These are phyloP conservation scores for Mamestra brassicae DNA, from an alignment of 2,888 invertebrate genomes.

Conservation along the genomic window DNA sequence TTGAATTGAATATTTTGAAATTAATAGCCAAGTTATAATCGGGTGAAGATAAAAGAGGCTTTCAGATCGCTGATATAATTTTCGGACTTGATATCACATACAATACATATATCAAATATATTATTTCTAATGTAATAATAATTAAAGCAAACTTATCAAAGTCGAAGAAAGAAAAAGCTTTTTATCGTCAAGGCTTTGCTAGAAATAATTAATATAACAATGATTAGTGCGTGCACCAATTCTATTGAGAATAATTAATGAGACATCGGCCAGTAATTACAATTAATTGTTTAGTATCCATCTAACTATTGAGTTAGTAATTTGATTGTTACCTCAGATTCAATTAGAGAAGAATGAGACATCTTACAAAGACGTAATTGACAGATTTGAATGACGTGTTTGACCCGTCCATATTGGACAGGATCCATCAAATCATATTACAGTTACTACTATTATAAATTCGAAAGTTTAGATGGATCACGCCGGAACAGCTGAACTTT, in stretches of 20 bases:
- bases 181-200: slow-evolving; percentile 9
- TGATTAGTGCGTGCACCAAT: slow-evolving; percentile 39
- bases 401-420: not conserved
- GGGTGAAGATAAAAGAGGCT: too few species aligned
- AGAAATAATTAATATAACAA: slow-evolving; percentile 48
- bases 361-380: not conserved
- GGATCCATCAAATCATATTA: too few species aligned
- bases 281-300: slow-evolving; percentile 57
- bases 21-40: too few species aligned
- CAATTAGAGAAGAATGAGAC: slow-evolving; percentile 12
- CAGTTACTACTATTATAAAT: too few species aligned
- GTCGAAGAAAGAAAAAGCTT: not conserved
- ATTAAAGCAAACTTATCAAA: not conserved
- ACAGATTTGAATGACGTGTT: not conserved
- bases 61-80: too few species aligned
- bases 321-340: slow-evolving; percentile 36
- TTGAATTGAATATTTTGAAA: too few species aligned
- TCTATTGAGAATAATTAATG: slow-evolving; percentile 54
- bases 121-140: not conserved
- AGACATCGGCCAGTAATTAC: slow-evolving; percentile 48
- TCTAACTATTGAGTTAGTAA: slow-evolving; percentile 17
- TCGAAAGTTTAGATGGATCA: too few species aligned
- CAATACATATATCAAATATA: not conserved
- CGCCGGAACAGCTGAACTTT: too few species aligned
- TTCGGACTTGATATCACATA: too few species aligned